These are phyloP conservation scores for Halcyon smyrnensis DNA, from an alignment of 2,797 vertebrate species.

Conservation along the genomic window DNA sequence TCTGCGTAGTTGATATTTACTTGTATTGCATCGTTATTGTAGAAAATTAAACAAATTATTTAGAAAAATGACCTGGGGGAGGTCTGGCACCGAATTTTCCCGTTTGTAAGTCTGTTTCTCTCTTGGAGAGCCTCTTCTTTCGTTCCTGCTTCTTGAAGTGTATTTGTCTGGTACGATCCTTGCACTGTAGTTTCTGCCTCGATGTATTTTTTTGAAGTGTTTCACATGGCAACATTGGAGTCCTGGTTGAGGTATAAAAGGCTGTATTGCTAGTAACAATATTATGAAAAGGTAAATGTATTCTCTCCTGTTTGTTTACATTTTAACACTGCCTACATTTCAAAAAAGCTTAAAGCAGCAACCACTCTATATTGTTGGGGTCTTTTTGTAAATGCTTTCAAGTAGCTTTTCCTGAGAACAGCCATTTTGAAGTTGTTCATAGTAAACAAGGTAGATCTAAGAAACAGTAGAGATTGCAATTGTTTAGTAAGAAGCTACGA, in stretches of 20 bases:
- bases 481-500: conserved; percentile 52
- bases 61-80: not conserved
- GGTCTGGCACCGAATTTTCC: not conserved
- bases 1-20: not conserved
- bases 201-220: not conserved
- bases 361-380: no score
- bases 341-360: not conserved
- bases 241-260: not conserved
- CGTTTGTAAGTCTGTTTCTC: not conserved
- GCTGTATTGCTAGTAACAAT: not conserved
- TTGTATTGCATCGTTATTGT: not conserved
- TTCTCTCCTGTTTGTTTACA: not conserved
- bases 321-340: not conserved
- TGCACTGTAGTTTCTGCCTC: not conserved
- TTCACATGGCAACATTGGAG: not conserved
- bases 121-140: not conserved
- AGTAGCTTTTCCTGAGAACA: not conserved
- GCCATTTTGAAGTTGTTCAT: conserved; percentile 7
- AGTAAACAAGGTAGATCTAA: conserved; percentile 23
- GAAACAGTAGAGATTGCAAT: not conserved
- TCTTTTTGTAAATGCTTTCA: not conserved
- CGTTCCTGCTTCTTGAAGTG: not conserved
- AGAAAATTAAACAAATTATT: not conserved
- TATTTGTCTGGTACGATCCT: not conserved
- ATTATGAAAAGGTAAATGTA: not conserved